Base-by-base conservation (phyloP, 2,888 invertebrate species). In the Isotomurus palustris region DNA sequence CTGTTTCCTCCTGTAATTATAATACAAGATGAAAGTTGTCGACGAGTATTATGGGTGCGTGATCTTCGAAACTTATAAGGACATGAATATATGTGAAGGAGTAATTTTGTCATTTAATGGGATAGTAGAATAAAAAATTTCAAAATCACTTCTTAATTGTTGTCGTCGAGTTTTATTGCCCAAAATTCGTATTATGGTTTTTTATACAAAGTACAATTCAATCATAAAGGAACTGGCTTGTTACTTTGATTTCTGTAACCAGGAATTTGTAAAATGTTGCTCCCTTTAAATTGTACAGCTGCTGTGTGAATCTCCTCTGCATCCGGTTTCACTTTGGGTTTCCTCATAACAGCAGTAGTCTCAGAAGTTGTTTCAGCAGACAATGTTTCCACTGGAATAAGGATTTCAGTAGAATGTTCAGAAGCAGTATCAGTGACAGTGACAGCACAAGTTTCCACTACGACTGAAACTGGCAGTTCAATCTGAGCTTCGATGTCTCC, bases 231-330 rank as follows among this genome's bases (percentile, higher is more conserved):
- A n/a, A n/a, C n/a, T n/a, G n/a, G n/a, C 17, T 36, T 38, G 38
- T 19, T 50, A 22, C 50, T 50, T 50, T 36, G 50, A 38, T 50
- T 50, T 10, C 50, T 22, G 32, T 50, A 50, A n/a, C 50, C 50
- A 24, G 38, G 50, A 50, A 50, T 50, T 50, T 50, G 17, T 38
- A 50, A 50, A 25, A 50, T 8, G 25, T 50, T 50, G 25, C 50
- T 50, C 17, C 50, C 50, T 50, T 28, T 35, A 38, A 50, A 50
- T 50, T 32, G 27, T 21, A n/a, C 5, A 5, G 50, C 50, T 3
- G 50, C 50, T 25, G 17, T 40, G n/a, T 50, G 50, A 29, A 17
- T 19, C 17, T 50, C 50, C 17, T 25, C 38, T 22, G 50, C 50
- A 19, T 32, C 14, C 32, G 14, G 32, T 32, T 10, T 32, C 14